Percentiles rank a stretch among this genome's conserved stretches.
These are phyloP conservation scores for Caenorhabditis remanei DNA, from an alignment of 1,140 invertebrate species.

Conservation along the genomic window DNA sequence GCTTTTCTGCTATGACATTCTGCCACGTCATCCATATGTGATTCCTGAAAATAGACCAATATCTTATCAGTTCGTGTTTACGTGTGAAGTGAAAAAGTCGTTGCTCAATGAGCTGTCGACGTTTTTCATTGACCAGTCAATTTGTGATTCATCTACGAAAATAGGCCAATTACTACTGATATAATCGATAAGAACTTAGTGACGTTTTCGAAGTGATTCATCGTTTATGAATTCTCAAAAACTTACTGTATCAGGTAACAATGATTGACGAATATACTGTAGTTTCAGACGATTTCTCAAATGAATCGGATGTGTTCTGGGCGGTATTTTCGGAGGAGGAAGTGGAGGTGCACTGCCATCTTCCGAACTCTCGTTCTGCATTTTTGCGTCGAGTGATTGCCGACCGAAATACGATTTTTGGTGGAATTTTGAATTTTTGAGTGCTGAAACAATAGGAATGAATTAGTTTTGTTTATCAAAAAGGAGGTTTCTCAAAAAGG, in stretches of 20 bases:
- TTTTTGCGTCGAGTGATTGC: slow-evolving; percentile 7
- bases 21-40: slow-evolving; percentile 23
- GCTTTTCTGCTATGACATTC: slow-evolving; percentile 28
- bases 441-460: neutral
- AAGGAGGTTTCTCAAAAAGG: neutral
- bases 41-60: slow-evolving; percentile 21
- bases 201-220: neutral
- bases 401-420: neutral
- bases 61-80: slow-evolving; percentile 24
- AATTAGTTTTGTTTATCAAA: neutral
- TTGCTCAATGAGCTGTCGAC: slow-evolving; percentile 31
- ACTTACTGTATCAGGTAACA: slow-evolving; percentile 19
- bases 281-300: slow-evolving; percentile 29
- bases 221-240: neutral
- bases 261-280: slow-evolving; percentile 43
- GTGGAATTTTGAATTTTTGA: slow-evolving; percentile 48
- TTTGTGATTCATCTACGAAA: slow-evolving; percentile 8
- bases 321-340: slow-evolving; percentile 28
- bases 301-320: slow-evolving; percentile 44
- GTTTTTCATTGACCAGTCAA: neutral
- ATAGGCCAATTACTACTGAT: neutral
- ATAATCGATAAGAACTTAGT: slow-evolving; percentile 12
- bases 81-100: neutral
- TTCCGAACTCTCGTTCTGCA: slow-evolving; percentile 48
- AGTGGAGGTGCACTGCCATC: neutral